A percentile compares a stretch with the other conserved stretches of the same genome.
Evolutionary conservation across 2,888 invertebrate species (phyloP).

Genomic region (Mantis religiosa): DNA sequence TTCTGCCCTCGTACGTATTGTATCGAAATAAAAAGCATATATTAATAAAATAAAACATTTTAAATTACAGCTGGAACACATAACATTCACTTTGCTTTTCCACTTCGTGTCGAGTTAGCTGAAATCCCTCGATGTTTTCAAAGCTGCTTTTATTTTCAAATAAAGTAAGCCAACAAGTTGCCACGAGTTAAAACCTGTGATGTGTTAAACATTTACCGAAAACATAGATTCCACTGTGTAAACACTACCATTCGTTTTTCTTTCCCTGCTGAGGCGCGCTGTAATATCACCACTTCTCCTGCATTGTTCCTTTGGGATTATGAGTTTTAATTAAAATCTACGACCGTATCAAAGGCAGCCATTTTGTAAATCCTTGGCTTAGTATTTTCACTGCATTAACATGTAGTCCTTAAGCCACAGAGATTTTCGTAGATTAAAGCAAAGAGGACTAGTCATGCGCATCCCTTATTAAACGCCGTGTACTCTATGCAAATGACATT

Average conservation of each 20-base stretch:
- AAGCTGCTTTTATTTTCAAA: not conserved
- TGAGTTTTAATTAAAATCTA: not conserved
- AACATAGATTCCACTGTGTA: not conserved
- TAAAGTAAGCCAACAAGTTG: not conserved
- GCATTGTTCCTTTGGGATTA: not conserved
- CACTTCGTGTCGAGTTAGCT: not conserved
- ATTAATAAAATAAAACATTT: no score
- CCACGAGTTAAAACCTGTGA: not conserved
- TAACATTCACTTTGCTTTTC: not conserved
- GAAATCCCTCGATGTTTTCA: not conserved
- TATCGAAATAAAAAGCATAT: no score
- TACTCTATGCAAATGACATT: not conserved
- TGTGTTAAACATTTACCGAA: not conserved
- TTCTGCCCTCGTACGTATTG: no score
- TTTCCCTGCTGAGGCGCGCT: not conserved
- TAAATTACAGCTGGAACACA: no score
- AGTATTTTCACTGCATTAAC: not conserved
- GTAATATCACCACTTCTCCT: not conserved
- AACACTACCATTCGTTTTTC: not conserved
- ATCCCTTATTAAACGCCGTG: not conserved
- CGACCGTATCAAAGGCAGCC: not conserved
- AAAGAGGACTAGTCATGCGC: not conserved
- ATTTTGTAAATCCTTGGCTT: not conserved
- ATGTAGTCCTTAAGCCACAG: not conserved
- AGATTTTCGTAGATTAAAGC: not conserved